A percentile compares a stretch with the other conserved stretches of the same genome.
phyloP scores from a whole-genome alignment of 2,113 vertebrate genomes.

The Machaerirhynchus nigripectus region DNA sequence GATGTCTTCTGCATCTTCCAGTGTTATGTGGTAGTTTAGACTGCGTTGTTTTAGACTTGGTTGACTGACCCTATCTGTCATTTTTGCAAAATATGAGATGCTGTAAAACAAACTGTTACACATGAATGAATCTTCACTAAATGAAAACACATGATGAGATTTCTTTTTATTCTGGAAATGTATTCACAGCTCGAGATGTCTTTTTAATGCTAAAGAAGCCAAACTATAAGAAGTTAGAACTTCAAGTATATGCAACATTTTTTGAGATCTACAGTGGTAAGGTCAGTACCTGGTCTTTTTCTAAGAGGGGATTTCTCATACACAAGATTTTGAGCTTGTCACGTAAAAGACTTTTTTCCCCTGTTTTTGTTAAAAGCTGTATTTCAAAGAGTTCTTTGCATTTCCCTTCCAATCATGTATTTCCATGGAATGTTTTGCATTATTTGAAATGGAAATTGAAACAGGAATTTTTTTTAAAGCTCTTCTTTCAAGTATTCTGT shows the following conservation, averaged over 20 bases:
- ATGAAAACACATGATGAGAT: neutral
- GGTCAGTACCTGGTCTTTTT: slow-evolving; percentile 74
- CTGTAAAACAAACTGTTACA: neutral
- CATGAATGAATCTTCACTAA: neutral
- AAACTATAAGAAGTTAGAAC: slow-evolving; percentile 95
- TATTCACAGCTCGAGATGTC: slow-evolving; percentile 89
- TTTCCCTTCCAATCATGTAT: neutral
- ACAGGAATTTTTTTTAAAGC: neutral
- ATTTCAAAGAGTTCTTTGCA: neutral
- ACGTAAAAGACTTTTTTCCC: neutral
- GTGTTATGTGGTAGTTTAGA: neutral
- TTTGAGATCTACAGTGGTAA: slow-evolving; percentile 99
- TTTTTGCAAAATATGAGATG: neutral
- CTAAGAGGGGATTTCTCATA: neutral
- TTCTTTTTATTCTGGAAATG: slow-evolving; percentile 29
- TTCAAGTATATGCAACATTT: slow-evolving; percentile 96
- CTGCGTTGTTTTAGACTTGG: neutral
- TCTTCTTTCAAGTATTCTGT: neutral
- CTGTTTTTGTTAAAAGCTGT: neutral
- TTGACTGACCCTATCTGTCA: neutral
- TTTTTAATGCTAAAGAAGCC: slow-evolving; percentile 97
- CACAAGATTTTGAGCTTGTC: neutral
- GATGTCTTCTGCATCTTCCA: neutral
- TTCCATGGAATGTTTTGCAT: neutral
- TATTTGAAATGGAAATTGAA: neutral